phyloP scores from a whole-genome alignment of 2,797 vertebrate species.

The Molossus molossus region DNA sequence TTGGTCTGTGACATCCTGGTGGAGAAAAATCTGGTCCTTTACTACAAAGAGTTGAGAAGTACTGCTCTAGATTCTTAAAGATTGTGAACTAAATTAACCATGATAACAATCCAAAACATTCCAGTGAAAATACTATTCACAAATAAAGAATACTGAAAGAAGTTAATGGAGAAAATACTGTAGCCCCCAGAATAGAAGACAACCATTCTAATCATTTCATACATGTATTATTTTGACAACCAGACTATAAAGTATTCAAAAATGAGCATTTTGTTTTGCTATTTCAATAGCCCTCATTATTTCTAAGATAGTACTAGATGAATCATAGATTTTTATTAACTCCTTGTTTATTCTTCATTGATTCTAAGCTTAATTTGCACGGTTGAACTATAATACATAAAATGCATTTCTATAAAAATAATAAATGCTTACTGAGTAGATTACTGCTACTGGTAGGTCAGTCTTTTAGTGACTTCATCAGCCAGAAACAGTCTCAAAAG shows the following conservation, averaged over 20 bases:
- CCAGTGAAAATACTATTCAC: conserved; percentile 1
- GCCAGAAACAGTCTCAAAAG: neutral
- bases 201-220: neutral
- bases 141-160: conserved; percentile 14
- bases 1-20: neutral
- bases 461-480: conserved; percentile 12
- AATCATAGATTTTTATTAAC: conserved; percentile 39
- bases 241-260: conserved; percentile 1
- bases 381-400: neutral
- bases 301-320: conserved; percentile 29
- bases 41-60: neutral
- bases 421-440: neutral
- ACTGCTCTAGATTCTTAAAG: neutral
- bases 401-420: neutral
- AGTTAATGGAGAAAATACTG: conserved; percentile 17
- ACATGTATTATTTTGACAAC: conserved; percentile 18
- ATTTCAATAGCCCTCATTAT: neutral
- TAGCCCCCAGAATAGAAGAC: neutral
- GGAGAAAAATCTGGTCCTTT: neutral
- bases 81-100: neutral
- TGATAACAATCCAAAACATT: neutral
- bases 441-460: neutral
- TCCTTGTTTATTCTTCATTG: conserved; percentile 27
- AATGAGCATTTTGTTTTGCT: conserved; percentile 15
- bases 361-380: neutral